Evolutionary conservation across 1,140 invertebrate species (phyloP).

Genomic region (Papilio polytes): DNA sequence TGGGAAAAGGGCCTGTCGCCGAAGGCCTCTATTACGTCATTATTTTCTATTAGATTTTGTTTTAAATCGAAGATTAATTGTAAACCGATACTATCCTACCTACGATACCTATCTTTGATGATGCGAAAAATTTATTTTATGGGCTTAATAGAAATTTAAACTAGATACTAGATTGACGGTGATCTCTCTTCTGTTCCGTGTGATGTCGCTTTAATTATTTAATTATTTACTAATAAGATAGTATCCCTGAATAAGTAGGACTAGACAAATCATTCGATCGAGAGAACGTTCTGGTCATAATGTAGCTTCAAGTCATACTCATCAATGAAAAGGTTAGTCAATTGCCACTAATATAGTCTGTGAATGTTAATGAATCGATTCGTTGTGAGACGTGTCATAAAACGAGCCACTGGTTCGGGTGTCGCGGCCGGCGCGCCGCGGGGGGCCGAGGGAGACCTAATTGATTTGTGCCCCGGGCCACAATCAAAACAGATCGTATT

Average conservation of each 20-base stretch:
- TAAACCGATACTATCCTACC: no score
- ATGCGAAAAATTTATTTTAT: not conserved
- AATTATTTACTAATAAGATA: no score
- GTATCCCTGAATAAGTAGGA: not conserved
- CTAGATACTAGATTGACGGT: not conserved
- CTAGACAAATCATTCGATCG: not conserved
- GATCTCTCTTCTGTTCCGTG: not conserved
- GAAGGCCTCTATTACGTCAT: slow-evolving; percentile 81
- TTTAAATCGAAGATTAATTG: slow-evolving; percentile 81
- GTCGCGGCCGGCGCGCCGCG: slow-evolving; percentile 68
- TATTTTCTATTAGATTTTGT: slow-evolving; percentile 82
- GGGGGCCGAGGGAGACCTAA: slow-evolving; percentile 75
- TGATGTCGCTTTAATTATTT: not conserved
- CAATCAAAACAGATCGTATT: slow-evolving; percentile 84
- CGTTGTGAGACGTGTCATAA: slow-evolving; percentile 80
- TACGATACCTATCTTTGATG: slow-evolving; percentile 50
- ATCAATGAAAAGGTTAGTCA: slow-evolving; percentile 53
- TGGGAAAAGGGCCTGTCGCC: slow-evolving; percentile 82
- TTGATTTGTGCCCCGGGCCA: slow-evolving; percentile 83
- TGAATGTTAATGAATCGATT: slow-evolving; percentile 81
- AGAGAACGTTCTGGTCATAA: not conserved
- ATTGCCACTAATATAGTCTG: slow-evolving; percentile 77
- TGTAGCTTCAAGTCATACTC: not conserved
- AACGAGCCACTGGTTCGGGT: slow-evolving; percentile 80
- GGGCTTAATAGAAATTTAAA: not conserved